Evolutionary conservation across 2,797 vertebrate species (phyloP).

Genomic region (Falco novaeseelandiae): DNA sequence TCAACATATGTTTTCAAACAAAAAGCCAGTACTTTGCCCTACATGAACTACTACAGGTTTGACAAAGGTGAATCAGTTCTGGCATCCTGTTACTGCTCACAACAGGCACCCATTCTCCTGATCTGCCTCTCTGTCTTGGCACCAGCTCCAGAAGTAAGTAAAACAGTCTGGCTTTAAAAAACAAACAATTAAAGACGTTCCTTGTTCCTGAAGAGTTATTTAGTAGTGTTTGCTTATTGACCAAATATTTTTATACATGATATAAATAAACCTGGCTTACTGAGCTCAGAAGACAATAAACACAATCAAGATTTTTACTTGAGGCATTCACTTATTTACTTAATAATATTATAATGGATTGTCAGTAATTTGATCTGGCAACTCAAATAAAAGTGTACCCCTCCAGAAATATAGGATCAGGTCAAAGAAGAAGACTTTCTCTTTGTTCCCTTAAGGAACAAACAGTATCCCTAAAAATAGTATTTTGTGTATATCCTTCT

Average conservation of each 20-base stretch:
- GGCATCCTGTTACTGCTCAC: background rate
- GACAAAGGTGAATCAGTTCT: background rate
- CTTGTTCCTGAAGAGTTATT: constrained; percentile 38
- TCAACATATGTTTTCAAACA: background rate
- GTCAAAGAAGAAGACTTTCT: constrained; percentile 45
- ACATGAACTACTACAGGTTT: background rate
- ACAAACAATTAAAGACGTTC: constrained; percentile 23
- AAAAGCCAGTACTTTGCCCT: background rate
- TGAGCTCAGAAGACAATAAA: background rate
- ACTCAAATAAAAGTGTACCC: background rate
- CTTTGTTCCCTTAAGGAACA: constrained; percentile 47
- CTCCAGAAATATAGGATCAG: constrained; percentile 49
- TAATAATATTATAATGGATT: constrained; percentile 13
- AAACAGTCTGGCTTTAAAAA: constrained; percentile 35
- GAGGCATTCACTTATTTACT: background rate
- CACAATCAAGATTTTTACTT: background rate
- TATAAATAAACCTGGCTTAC: constrained; percentile 28
- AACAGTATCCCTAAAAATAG: constrained; percentile 50
- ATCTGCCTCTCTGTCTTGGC: background rate
- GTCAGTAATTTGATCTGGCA: constrained; percentile 35
- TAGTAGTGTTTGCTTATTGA: constrained; percentile 51
- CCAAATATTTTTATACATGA: constrained; percentile 43
- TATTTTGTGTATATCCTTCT: constrained; percentile 41
- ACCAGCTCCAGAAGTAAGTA: background rate
- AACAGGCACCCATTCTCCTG: background rate